Percentiles rank a stretch among this genome's conserved stretches.
These are phyloP conservation scores for Ips nitidus DNA, from an alignment of 1,140 invertebrate species.

Conservation along the genomic window DNA sequence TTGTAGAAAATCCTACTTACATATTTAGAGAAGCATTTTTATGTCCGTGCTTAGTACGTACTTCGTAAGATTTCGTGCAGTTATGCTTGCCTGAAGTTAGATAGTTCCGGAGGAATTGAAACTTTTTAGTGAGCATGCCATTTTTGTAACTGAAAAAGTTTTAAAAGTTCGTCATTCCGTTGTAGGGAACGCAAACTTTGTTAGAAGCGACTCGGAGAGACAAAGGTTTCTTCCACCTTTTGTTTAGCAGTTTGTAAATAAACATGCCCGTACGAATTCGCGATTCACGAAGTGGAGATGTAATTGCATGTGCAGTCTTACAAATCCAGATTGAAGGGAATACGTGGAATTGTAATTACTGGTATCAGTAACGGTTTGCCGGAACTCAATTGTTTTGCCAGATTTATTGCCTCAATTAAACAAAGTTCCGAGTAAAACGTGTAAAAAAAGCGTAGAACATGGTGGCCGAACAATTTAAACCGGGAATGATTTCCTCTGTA, in stretches of 20 bases:
- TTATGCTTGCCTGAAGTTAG: conserved; percentile 18
- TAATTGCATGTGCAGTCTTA: too few relatives aligned
- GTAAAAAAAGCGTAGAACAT: background rate
- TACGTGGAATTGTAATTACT: too few relatives aligned
- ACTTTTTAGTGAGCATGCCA: conserved; percentile 13
- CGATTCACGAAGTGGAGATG: background rate
- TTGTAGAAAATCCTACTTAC: background rate
- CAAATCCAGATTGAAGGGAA: too few relatives aligned
- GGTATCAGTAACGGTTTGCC: background rate
- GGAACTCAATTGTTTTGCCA: background rate
- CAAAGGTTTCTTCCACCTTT: too few relatives aligned
- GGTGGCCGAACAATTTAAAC: background rate
- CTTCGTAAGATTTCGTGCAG: conserved; percentile 19
- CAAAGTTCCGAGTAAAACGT: conserved; percentile 1
- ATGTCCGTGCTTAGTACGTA: conserved; percentile 16
- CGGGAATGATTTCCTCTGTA: background rate
- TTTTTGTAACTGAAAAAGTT: conserved; percentile 12
- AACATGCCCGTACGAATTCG: background rate
- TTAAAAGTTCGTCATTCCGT: background rate
- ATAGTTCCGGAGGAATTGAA: conserved; percentile 18
- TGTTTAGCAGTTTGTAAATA: too few relatives aligned
- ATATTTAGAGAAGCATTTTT: conserved; percentile 13
- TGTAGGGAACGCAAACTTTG: background rate
- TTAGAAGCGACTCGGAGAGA: too few relatives aligned
- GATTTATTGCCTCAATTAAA: conserved; percentile 23